Base-by-base conservation (phyloP, 2,113 vertebrate genomes). In the Macquaria australasica region DNA sequence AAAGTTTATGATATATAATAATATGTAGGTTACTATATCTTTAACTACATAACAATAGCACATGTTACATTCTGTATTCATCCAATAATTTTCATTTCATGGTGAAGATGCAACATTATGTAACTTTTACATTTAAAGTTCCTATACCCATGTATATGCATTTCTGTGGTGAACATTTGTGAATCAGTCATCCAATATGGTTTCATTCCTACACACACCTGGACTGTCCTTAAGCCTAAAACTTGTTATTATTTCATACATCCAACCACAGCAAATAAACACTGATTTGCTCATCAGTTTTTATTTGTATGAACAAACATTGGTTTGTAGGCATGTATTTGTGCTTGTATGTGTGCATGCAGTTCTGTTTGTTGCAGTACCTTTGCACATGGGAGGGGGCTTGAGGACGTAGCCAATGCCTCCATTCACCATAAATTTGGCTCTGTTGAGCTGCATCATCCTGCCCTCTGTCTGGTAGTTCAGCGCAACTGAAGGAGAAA, bases 391-490 rank as follows among this genome's bases (percentile, higher is more conserved):
- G 59, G 97, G 97, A 86, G 96, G 97, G 14, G 98, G 98, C 90
- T 99, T 99, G 69, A 99, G 97, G 85, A 99, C 96, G 5, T 99
- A 99, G 37, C 98, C 98, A 79, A 96, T 97, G 8, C 97, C 97
- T 79, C 98, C 98, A 0, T 99, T 99, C 58, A 97, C 95, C 95
- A 97, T 97, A 90, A 99, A 99, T 90, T 99, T 99, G 77, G 98
- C 96, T 91, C 97, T 96, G 90, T 99, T 99, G 89, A 99, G 87
- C 91, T 99, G 98, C 98, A 99, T 99, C 97, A 98, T 96, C 16
- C 98, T 96, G 18, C 98, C 98, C 79, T 99, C 98, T 1, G 98
- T 98, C 92, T 99, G 98, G 91, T 99, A 99, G 94, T 99, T 99
- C 20, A 99, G 94, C 21, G 98, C 98, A 92, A 99, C 98, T 99